Evolutionary conservation across 2,888 invertebrate genomes (phyloP), one percentile per base, ranked within the genome.

Genomic region (Drosophila kokeensis): DNA sequence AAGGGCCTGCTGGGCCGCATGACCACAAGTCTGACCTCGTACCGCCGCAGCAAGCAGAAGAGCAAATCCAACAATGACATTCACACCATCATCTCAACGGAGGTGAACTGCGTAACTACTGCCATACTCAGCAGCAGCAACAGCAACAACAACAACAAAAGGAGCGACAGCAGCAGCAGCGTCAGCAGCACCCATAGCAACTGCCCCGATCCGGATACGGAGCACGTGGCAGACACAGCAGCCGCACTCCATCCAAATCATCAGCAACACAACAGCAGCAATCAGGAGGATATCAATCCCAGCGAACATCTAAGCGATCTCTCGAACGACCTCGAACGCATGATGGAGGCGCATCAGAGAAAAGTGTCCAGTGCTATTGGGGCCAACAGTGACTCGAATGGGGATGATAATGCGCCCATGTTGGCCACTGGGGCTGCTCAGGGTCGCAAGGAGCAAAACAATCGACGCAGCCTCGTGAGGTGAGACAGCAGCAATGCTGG

Each of bases 1-100:
- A 93, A 93, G 79, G 92, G 93, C 74, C 83, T 93, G 52, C 87
- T 93, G 65, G 91, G 92, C 80, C 92, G 92, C 77, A 93, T 93
- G 93, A 92, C 93, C 81, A 92, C 93, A 65, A 93, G 92, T 79
- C 88, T 93, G 69, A 90, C 93, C 67, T 92, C 93, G 62, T 92
- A 92, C 85, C 91, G 93, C 55, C 93, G 92, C 63, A 90, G 91
- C 73, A 93, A 93, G 85, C 90, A 81, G 65, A 92, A 92, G 82
- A 92, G 88, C 76, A 93, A 92, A 73, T 92, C 92, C 7, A 92
- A 91, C 79, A 91, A 84, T 83, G 93, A 93, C 74, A 89, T 92
- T 50, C 90, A 92, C 73, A 89, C 92, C 49, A 89, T 91, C 66
- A 85, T 89, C 67, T 81, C 85, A 63, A 83, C 88, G 61, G 90